These are phyloP conservation scores for Epirrhoe alternata DNA, from an alignment of 2,888 invertebrate species.

Conservation along the genomic window DNA sequence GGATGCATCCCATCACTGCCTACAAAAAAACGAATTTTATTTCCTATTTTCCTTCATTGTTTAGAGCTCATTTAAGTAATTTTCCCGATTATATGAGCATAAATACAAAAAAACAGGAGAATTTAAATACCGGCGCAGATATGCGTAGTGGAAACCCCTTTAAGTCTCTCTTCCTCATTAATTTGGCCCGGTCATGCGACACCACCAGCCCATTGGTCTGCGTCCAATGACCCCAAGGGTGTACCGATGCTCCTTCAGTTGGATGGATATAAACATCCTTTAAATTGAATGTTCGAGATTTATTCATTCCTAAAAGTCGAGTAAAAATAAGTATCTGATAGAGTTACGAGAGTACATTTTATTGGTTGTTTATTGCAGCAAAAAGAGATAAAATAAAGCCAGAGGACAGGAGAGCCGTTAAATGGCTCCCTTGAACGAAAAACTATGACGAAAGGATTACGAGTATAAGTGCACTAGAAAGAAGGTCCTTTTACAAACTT, in stretches of 20 bases:
- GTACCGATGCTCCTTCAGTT: constrained; percentile 51
- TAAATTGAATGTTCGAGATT: constrained; percentile 36
- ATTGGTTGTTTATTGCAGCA: not conserved
- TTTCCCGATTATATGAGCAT: too few species aligned
- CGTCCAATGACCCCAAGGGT: constrained; percentile 68
- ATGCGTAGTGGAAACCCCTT: constrained; percentile 62
- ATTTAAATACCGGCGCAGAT: constrained; percentile 62
- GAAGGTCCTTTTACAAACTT: too few species aligned
- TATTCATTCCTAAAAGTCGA: not conserved
- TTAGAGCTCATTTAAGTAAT: too few species aligned
- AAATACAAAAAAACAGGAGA: not conserved
- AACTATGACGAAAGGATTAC: too few species aligned
- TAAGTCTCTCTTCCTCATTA: constrained; percentile 59
- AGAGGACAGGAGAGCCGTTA: not conserved
- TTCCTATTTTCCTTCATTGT: too few species aligned
- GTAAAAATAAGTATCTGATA: not conserved
- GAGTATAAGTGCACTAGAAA: too few species aligned
- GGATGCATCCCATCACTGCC: too few species aligned
- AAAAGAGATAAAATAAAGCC: not conserved
- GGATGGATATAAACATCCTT: constrained; percentile 66
- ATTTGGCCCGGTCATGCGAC: constrained; percentile 54
- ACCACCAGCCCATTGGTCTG: constrained; percentile 50
- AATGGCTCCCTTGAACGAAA: too few species aligned
- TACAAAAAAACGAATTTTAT: too few species aligned
- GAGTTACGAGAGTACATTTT: not conserved